Percentiles rank a stretch among this genome's conserved stretches.
Evolutionary conservation across 2,797 vertebrate genomes (phyloP).

Genomic region (Intellagama lesueurii): DNA sequence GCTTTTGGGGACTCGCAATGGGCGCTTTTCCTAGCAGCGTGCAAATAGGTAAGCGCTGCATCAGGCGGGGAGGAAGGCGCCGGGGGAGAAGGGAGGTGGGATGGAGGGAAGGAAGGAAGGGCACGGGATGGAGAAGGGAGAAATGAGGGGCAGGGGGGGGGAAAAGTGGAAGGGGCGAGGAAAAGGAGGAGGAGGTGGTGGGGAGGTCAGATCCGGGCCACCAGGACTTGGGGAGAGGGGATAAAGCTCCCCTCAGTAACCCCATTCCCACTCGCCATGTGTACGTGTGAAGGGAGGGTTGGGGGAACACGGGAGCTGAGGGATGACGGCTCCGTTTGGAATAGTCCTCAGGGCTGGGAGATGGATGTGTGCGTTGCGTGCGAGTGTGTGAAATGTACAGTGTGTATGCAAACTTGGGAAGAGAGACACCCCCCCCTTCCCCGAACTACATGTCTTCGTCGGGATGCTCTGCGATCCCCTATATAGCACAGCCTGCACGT

Average conservation of each 20-base stretch:
- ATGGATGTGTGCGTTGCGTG: background rate
- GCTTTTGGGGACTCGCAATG: conserved; percentile 93
- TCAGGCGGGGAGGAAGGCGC: conserved; percentile 40
- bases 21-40: conserved; percentile 99
- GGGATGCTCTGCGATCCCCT: conserved; percentile 8
- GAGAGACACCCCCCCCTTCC: background rate
- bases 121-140: background rate
- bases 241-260: background rate
- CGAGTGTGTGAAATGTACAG: background rate
- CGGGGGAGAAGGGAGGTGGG: background rate
- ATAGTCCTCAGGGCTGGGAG: conserved; percentile 4
- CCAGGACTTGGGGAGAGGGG: background rate
- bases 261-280: background rate
- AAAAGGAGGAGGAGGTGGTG: background rate
- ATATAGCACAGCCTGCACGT: conserved; percentile 33
- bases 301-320: background rate
- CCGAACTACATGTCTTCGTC: background rate
- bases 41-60: conserved; percentile 94
- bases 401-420: conserved; percentile 49
- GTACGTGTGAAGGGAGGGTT: background rate
- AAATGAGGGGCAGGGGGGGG: too few relatives aligned
- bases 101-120: background rate
- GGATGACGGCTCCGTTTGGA: background rate
- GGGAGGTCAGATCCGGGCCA: background rate
- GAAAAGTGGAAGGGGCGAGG: background rate